These are phyloP conservation scores for Cantharis rustica DNA, from an alignment of 2,888 invertebrate genomes.

Conservation along the genomic window DNA sequence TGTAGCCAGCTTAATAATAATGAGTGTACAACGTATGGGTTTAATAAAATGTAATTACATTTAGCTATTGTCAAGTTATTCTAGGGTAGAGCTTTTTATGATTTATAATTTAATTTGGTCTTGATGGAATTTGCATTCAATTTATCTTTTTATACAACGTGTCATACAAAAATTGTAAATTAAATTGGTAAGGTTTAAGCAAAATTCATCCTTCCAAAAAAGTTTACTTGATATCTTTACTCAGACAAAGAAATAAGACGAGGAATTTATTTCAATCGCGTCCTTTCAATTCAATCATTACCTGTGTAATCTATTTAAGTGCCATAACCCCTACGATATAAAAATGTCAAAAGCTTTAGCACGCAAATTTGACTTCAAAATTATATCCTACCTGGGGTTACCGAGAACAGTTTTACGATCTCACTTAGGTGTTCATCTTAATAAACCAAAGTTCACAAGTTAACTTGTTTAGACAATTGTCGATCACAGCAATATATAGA, in stretches of 20 bases:
- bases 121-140: neutral
- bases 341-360: slow-evolving; percentile 22
- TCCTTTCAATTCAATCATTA: neutral
- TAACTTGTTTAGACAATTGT: slow-evolving; percentile 32
- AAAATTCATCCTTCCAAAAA: neutral
- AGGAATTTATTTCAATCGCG: neutral
- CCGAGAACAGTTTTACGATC: slow-evolving; percentile 32
- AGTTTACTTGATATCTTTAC: neutral
- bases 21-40: slow-evolving; percentile 25
- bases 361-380: slow-evolving; percentile 30
- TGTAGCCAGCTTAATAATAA: slow-evolving; percentile 25
- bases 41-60: slow-evolving; percentile 39
- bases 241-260: neutral
- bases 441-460: slow-evolving; percentile 15
- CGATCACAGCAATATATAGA: slow-evolving; percentile 33
- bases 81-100: slow-evolving; percentile 29
- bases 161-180: neutral
- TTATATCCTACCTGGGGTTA: slow-evolving; percentile 24
- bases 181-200: neutral
- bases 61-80: slow-evolving; percentile 34
- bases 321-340: slow-evolving; percentile 2
- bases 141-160: neutral
- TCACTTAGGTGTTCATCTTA: slow-evolving; percentile 23
- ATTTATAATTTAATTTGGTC: slow-evolving; percentile 29
- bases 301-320: neutral